Percentiles rank a stretch among this genome's conserved stretches.
These are phyloP conservation scores for Solen grandis DNA, from an alignment of 1,140 invertebrate species.

Conservation along the genomic window DNA sequence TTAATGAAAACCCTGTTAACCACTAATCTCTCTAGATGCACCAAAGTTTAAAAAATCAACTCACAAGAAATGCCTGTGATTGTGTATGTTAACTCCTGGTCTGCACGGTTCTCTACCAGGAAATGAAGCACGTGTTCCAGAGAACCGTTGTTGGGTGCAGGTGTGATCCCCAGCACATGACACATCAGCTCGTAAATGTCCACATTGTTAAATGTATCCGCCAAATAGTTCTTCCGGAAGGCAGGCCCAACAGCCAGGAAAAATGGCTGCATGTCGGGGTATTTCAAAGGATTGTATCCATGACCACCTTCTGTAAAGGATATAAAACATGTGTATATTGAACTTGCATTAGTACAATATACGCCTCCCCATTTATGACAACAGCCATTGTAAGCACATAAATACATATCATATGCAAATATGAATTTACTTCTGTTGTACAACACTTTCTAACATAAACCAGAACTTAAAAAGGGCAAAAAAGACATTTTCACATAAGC, in stretches of 20 bases:
- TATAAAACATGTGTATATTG: no score
- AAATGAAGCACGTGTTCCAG: slow-evolving; percentile 58
- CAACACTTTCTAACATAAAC: no score
- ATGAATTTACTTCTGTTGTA: no score
- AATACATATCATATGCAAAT: no score
- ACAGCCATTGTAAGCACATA: no score
- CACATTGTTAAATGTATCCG: slow-evolving; percentile 83
- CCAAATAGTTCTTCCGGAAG: slow-evolving; percentile 82
- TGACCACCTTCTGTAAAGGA: slow-evolving; percentile 55
- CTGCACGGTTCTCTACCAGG: slow-evolving; percentile 31
- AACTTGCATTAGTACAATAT: no score
- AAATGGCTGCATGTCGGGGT: slow-evolving; percentile 84
- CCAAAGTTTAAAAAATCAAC: no score
- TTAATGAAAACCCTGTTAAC: no score
- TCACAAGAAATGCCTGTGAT: background rate
- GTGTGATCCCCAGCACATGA: slow-evolving; percentile 81
- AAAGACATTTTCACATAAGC: no score
- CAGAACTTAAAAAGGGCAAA: no score
- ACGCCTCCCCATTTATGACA: no score
- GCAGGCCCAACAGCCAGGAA: slow-evolving; percentile 86
- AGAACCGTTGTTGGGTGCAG: slow-evolving; percentile 70
- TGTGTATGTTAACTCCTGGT: background rate
- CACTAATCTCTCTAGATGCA: no score
- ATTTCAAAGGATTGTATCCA: slow-evolving; percentile 65
- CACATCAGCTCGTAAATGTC: slow-evolving; percentile 87